Percentiles rank a stretch among this genome's conserved stretches.
These are phyloP conservation scores for Hydroisotoma schaefferi DNA, from an alignment of 2,888 invertebrate genomes.

Conservation along the genomic window DNA sequence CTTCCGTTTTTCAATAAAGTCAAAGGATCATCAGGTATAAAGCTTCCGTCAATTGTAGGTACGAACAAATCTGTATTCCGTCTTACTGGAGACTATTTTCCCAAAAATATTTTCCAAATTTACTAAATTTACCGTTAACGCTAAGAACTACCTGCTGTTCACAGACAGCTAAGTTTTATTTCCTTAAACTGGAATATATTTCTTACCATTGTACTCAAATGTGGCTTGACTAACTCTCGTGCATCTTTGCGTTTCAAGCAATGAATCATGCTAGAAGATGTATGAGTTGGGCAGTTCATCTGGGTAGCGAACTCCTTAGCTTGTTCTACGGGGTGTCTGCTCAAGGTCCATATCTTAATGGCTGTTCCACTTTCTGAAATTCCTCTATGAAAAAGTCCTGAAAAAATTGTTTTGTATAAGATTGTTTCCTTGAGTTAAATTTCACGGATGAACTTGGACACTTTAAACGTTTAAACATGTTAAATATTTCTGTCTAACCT, in stretches of 20 bases:
- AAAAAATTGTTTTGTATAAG: neutral
- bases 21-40: slow-evolving; percentile 28
- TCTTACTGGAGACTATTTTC: slow-evolving; percentile 17
- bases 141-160: no score
- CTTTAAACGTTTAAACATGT: no score
- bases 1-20: slow-evolving; percentile 27
- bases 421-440: no score
- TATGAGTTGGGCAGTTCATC: slow-evolving; percentile 29
- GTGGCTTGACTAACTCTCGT: slow-evolving; percentile 26
- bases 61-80: slow-evolving; percentile 25
- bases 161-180: no score
- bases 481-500: slow-evolving; percentile 8
- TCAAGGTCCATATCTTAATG: slow-evolving; percentile 33
- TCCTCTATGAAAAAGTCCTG: slow-evolving; percentile 22
- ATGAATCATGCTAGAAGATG: slow-evolving; percentile 15
- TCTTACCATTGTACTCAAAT: slow-evolving; percentile 38
- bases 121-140: no score
- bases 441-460: no score
- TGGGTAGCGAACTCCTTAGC: slow-evolving; percentile 23
- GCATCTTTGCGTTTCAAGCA: slow-evolving; percentile 32
- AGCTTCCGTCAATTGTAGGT: slow-evolving; percentile 27
- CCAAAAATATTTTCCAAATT: neutral
- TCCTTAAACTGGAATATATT: no score
- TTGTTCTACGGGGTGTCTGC: slow-evolving; percentile 28
- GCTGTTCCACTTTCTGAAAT: slow-evolving; percentile 32